These are phyloP conservation scores for Ceratosolen solmsi DNA, from an alignment of 1,140 invertebrate species.

Conservation along the genomic window DNA sequence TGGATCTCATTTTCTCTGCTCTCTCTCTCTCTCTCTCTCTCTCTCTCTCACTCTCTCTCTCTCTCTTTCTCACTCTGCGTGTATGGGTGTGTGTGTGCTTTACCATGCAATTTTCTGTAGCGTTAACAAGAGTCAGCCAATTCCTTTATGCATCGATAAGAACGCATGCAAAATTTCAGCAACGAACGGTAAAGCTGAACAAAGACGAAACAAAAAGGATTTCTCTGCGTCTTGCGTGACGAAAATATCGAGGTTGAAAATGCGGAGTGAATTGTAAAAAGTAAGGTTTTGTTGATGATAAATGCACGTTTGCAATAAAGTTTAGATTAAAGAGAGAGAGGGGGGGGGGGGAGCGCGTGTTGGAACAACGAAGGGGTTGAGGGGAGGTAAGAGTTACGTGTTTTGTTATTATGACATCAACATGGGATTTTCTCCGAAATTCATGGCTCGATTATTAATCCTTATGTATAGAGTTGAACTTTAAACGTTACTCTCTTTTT, in stretches of 20 bases:
- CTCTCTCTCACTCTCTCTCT: too few species aligned
- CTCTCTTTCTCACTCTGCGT: too few species aligned
- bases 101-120: neutral
- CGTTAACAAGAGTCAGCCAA: neutral
- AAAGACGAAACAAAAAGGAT: neutral
- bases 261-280: neutral
- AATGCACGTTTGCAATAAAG: neutral
- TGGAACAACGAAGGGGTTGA: too few species aligned
- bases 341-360: too few species aligned
- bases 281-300: neutral
- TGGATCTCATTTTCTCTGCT: neutral
- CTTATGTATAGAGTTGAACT: neutral
- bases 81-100: too few species aligned
- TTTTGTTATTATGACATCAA: neutral
- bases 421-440: neutral
- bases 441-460: neutral
- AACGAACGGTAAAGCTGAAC: neutral
- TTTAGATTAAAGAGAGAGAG: neutral
- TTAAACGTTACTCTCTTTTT: too few species aligned
- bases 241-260: neutral
- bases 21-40: too few species aligned
- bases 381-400: too few species aligned
- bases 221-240: slow-evolving; percentile 12
- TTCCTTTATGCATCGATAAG: neutral
- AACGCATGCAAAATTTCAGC: neutral